A percentile compares a stretch with the other conserved stretches of the same genome.
Evolutionary conservation across 2,888 invertebrate species (phyloP).

Genomic region (Maniola hyperantus): DNA sequence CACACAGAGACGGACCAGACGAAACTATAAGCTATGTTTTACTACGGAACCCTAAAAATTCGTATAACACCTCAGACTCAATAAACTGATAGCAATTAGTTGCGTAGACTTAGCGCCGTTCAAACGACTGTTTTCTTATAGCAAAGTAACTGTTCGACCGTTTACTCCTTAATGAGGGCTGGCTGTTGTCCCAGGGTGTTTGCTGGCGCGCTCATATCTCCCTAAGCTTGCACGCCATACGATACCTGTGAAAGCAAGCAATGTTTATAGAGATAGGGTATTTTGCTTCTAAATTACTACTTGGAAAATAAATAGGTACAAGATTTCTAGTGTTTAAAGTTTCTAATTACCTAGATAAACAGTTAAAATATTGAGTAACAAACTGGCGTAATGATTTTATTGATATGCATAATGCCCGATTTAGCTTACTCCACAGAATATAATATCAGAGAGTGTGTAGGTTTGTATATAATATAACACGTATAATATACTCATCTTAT

Average conservation of each 20-base stretch:
- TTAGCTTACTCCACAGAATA: too few relatives aligned
- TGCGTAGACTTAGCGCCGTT: slow-evolving; percentile 32
- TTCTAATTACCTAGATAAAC: not conserved
- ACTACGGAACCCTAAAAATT: too few relatives aligned
- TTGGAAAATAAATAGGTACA: not conserved
- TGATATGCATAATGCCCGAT: not conserved
- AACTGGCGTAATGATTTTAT: not conserved
- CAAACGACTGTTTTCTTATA: slow-evolving; percentile 38
- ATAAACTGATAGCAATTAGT: slow-evolving; percentile 31
- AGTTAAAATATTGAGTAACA: not conserved
- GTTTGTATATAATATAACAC: too few relatives aligned
- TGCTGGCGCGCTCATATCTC: slow-evolving; percentile 64
- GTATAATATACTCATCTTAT: too few relatives aligned
- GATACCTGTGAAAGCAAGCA: slow-evolving; percentile 44
- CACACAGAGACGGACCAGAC: too few relatives aligned
- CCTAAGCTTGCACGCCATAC: slow-evolving; percentile 42
- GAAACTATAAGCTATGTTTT: too few relatives aligned
- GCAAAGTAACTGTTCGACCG: slow-evolving; percentile 59
- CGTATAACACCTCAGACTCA: slow-evolving; percentile 11
- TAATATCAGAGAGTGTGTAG: too few relatives aligned
- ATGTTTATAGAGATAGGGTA: not conserved
- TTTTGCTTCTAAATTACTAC: not conserved
- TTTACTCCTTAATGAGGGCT: slow-evolving; percentile 70
- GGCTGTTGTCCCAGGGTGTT: slow-evolving; percentile 65
- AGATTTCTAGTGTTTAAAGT: not conserved